Conservation (phyloP, 1,140 invertebrate genomes). For the Ganaspis sp. region DNA sequence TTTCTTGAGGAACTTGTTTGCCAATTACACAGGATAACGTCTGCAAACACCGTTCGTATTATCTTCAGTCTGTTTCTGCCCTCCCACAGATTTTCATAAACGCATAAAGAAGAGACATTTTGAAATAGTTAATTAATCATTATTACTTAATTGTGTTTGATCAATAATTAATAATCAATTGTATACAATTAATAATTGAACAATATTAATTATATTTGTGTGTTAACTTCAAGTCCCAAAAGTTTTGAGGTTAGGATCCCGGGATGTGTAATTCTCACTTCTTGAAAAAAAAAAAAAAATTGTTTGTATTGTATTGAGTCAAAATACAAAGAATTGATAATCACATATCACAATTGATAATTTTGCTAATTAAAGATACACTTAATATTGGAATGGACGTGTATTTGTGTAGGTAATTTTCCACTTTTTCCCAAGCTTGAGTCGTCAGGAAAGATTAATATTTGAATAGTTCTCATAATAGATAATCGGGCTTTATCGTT, state of each 20-base stretch:
- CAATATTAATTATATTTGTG: too few species aligned
- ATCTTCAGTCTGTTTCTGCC: conserved; percentile 36
- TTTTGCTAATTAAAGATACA: background rate
- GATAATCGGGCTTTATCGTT: conserved; percentile 14
- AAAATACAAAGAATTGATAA: too few species aligned
- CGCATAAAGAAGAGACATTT: conserved; percentile 17
- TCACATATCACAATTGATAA: too few species aligned
- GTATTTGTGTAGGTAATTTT: background rate
- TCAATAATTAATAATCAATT: too few species aligned
- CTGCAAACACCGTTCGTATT: conserved; percentile 45
- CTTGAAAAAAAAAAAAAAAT: background rate
- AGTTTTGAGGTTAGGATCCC: too few species aligned
- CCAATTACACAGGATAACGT: conserved; percentile 49
- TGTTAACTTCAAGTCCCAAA: too few species aligned
- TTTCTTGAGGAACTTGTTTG: conserved; percentile 50
- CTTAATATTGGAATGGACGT: background rate
- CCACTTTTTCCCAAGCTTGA: background rate
- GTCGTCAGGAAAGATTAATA: conserved; percentile 27
- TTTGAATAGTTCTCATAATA: conserved; percentile 14
- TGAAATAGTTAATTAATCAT: too few species aligned
- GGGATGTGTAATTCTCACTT: too few species aligned
- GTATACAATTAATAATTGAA: too few species aligned
- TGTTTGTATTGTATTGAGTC: too few species aligned
- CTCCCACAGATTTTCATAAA: background rate
- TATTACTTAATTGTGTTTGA: too few species aligned